Base-by-base conservation (phyloP, 2,113 vertebrate species). In the Mirounga angustirostris region DNA sequence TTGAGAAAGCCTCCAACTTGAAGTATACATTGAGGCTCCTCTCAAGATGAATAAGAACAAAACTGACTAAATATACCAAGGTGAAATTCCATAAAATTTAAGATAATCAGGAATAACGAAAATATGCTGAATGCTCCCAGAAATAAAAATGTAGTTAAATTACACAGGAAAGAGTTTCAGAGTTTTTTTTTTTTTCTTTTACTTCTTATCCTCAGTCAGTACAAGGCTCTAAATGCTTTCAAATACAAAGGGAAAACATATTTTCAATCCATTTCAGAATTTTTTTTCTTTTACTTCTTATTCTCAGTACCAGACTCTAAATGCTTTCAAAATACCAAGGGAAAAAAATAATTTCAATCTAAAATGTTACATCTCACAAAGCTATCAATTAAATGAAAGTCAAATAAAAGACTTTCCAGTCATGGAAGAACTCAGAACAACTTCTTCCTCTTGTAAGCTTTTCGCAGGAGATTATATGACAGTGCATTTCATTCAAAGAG, bases 371-470 rank as follows among this genome's bases (percentile, higher is more conserved):
- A 65, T 26, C 67, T 91, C 7, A 54, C 19, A 33, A 79, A 83
- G 63, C 13, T 33, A 50, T 73, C 46, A 78, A 50, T 58, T 63
- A 88, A 54, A 12, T 92, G 7, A 71, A 92, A 13, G 13, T 52
- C 33, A 24, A 59, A 33, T 30, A 91, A 54, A 71, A 16, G 7
- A 90, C 11, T 28, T 80, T 58, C 0, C 18, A 40, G 5, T 28
- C 6, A 28, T 54, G 15, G 40, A 69, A 65, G 36, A 43, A 33
- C 54, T 71, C 52, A 92, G 33, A n/a, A 83, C 54, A 80, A 50
- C 63, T 10, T 4, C 7, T 15, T 82, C 7, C 4, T 0, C 1
- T 54, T 50, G 19, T 4, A 40, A 50, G 3, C 8, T n/a, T 13
- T 80, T 80, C 46, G 50, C 63, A 88, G 14, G 71, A 58, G 73